phyloP scores from a whole-genome alignment of 1,140 invertebrate genomes.

The Rhagoletis pomonella region DNA sequence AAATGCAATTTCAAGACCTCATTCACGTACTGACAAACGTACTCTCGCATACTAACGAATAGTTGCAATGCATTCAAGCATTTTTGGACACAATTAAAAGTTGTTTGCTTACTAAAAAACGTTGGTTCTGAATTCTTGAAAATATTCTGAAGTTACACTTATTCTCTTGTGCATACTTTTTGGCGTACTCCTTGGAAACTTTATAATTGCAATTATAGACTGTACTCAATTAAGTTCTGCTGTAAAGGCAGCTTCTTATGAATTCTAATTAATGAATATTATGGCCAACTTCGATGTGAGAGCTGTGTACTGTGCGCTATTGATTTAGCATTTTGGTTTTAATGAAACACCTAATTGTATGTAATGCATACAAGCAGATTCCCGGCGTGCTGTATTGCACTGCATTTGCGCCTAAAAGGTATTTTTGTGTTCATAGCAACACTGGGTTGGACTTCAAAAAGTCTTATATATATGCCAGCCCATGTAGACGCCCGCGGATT shows the following conservation, averaged over 20 bases:
- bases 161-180: background rate
- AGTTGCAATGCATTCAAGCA: constrained; percentile 1
- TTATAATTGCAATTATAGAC: constrained; percentile 51
- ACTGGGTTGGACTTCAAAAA: too few species aligned
- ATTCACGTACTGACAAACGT: background rate
- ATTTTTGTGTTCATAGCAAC: too few species aligned
- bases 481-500: too few species aligned
- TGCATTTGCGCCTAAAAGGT: too few species aligned
- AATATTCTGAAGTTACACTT: background rate
- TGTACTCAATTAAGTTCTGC: constrained; percentile 28
- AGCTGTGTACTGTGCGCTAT: too few species aligned
- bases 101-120: constrained; percentile 47
- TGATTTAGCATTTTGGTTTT: too few species aligned
- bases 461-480: too few species aligned
- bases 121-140: background rate
- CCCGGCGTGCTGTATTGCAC: too few species aligned
- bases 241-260: background rate
- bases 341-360: too few species aligned
- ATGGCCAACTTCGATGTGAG: background rate
- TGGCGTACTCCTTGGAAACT: background rate
- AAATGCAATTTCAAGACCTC: background rate
- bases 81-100: constrained; percentile 47
- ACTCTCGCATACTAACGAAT: background rate
- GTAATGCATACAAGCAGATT: too few species aligned
- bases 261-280: constrained; percentile 39